Percentiles rank a stretch among this genome's conserved stretches.
These are phyloP conservation scores for Morus bassanus DNA, from an alignment of 2,797 vertebrate genomes.

Conservation along the genomic window DNA sequence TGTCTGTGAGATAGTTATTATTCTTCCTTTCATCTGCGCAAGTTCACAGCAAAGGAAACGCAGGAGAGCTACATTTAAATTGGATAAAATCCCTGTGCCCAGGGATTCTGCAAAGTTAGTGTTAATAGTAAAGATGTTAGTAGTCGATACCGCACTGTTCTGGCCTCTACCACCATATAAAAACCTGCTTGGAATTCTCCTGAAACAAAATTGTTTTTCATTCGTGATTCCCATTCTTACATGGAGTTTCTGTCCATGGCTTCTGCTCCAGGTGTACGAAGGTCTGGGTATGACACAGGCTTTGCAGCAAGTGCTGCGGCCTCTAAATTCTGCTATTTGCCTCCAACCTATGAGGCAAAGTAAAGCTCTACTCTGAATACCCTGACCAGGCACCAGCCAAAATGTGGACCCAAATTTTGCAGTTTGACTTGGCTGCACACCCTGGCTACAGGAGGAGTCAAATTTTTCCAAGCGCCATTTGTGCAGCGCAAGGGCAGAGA, in stretches of 20 bases:
- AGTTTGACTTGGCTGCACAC: not conserved
- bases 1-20: not conserved
- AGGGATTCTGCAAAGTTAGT: not conserved
- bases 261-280: not conserved
- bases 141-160: not conserved
- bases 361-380: not conserved
- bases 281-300: not conserved
- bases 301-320: not conserved
- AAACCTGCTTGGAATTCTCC: not conserved
- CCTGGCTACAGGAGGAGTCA: not conserved
- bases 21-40: conserved; percentile 29
- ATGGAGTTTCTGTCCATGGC: not conserved
- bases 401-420: not conserved
- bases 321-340: not conserved
- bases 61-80: conserved; percentile 44
- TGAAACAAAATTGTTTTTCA: not conserved
- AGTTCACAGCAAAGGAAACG: not conserved
- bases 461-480: not conserved
- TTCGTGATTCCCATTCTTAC: not conserved
- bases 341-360: not conserved
- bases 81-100: conserved; percentile 15
- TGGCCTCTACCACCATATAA: not conserved
- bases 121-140: conserved; percentile 15
- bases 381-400: not conserved
- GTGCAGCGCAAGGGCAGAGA: not conserved